Conservation (phyloP, 2,888 invertebrate species). For the Aradus depressus region DNA sequence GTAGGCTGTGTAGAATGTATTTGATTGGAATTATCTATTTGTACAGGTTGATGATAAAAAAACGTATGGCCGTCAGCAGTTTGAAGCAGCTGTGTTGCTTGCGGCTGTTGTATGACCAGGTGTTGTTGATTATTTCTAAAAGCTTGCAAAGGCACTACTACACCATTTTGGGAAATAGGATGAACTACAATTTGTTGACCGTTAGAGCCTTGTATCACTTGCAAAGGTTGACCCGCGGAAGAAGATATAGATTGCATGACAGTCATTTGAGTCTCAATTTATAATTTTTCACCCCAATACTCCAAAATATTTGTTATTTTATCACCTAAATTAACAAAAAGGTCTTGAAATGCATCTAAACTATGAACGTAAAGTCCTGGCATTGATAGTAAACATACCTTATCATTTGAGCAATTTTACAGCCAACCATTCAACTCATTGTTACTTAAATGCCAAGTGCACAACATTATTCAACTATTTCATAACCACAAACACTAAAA, state of each 20-base stretch:
- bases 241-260: slow-evolving; percentile 35
- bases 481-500: too few relatives aligned
- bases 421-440: neutral
- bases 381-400: too few relatives aligned
- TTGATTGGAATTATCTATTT: slow-evolving; percentile 32
- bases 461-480: neutral
- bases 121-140: slow-evolving; percentile 34
- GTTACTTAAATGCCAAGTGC: neutral
- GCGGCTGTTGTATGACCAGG: slow-evolving; percentile 50
- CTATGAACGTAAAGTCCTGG: too few relatives aligned
- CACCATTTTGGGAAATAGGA: slow-evolving; percentile 47
- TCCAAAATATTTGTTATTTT: slow-evolving; percentile 30
- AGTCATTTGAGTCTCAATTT: slow-evolving; percentile 32
- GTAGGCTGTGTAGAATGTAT: slow-evolving; percentile 44
- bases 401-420: too few relatives aligned
- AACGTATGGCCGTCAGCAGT: slow-evolving; percentile 88
- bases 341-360: too few relatives aligned
- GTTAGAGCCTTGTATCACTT: slow-evolving; percentile 53
- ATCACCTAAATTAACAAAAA: too few relatives aligned
- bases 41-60: slow-evolving; percentile 54
- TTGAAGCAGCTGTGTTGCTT: slow-evolving; percentile 72
- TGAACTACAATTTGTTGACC: slow-evolving; percentile 63
- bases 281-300: slow-evolving; percentile 35
- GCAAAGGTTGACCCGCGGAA: slow-evolving; percentile 37
- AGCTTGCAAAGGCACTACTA: slow-evolving; percentile 51